A percentile compares a stretch with the other conserved stretches of the same genome.
Evolutionary conservation across 2,888 invertebrate species (phyloP).

Genomic region (Torymus texanus): DNA sequence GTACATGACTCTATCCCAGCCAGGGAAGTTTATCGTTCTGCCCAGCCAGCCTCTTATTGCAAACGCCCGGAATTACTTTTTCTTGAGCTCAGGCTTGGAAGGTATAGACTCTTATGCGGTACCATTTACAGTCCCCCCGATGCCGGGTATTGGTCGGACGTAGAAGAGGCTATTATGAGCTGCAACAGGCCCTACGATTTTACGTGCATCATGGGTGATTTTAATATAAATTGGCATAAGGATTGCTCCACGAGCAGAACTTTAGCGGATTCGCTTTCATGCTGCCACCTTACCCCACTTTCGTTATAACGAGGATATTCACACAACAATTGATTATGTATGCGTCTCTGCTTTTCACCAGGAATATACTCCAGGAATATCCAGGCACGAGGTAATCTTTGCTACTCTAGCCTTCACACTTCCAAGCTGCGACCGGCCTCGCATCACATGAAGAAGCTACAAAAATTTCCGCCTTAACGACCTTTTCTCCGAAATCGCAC

Average conservation of each 20-base stretch:
- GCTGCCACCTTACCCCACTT: not conserved
- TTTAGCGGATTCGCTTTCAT: not conserved
- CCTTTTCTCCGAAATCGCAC: not conserved
- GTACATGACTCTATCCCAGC: too few relatives aligned
- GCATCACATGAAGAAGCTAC: not conserved
- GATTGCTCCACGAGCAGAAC: not conserved
- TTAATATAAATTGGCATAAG: not conserved
- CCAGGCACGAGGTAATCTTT: not conserved
- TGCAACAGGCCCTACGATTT: not conserved
- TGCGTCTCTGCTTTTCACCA: not conserved
- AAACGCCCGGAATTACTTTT: too few relatives aligned
- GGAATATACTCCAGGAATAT: not conserved
- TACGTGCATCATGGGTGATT: not conserved
- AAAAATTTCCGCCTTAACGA: not conserved
- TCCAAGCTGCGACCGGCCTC: not conserved
- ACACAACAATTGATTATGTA: not conserved
- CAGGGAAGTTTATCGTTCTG: too few relatives aligned
- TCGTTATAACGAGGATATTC: not conserved
- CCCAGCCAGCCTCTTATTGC: too few relatives aligned
- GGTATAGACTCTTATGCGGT: not conserved
- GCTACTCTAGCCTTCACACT: not conserved
- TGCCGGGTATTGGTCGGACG: not conserved
- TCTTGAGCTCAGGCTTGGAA: too few relatives aligned
- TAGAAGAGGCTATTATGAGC: not conserved
- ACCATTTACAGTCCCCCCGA: not conserved